phyloP scores from a whole-genome alignment of 2,888 invertebrate genomes.

The Euphydryas editha region DNA sequence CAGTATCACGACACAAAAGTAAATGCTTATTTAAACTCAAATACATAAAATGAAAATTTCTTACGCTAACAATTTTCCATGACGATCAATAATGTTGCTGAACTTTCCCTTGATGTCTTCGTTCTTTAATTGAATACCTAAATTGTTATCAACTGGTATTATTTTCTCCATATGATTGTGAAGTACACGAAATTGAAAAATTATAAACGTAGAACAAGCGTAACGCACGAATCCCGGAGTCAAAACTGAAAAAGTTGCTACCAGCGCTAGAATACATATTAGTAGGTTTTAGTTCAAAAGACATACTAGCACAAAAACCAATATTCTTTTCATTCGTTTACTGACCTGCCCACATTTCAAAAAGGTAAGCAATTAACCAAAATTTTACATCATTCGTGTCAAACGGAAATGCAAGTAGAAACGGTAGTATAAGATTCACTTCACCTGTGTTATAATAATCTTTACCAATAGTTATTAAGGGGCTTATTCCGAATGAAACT shows the following conservation, averaged over 20 bases:
- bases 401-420: slow-evolving; percentile 58
- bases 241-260: slow-evolving; percentile 49
- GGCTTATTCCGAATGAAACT: slow-evolving; percentile 21
- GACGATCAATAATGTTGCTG: slow-evolving; percentile 49
- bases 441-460: slow-evolving; percentile 51
- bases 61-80: slow-evolving; percentile 56
- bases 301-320: background rate
- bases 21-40: background rate
- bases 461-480: background rate
- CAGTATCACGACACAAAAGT: too few relatives aligned
- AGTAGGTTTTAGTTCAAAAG: background rate
- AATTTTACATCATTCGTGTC: slow-evolving; percentile 48
- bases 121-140: slow-evolving; percentile 7
- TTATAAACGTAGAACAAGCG: slow-evolving; percentile 55
- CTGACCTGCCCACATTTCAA: slow-evolving; percentile 54
- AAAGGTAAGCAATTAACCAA: slow-evolving; percentile 53
- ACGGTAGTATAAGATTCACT: slow-evolving; percentile 53
- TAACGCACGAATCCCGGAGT: slow-evolving; percentile 58
- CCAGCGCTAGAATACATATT: slow-evolving; percentile 38
- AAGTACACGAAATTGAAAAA: slow-evolving; percentile 55
- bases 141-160: slow-evolving; percentile 15
- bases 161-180: slow-evolving; percentile 51
- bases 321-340: background rate
- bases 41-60: background rate
- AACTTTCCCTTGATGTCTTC: slow-evolving; percentile 42